Evolutionary conservation across 30 jellyfish, hydroid and myxozoan genomes (phyloP), one percentile per base, ranked within the genome.

Genomic region (Sanderia malayensis): DNA sequence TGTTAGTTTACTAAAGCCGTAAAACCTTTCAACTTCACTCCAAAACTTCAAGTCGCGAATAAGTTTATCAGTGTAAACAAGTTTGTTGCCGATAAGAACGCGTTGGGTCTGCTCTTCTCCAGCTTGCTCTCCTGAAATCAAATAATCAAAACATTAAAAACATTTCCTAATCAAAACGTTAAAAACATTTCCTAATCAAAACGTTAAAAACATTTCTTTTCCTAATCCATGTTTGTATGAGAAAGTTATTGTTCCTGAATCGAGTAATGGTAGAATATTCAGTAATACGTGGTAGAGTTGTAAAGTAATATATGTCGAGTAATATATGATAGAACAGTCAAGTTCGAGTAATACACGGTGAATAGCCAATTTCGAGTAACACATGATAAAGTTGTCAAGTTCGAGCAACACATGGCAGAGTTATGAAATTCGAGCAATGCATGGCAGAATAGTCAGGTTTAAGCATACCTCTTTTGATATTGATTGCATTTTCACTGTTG

Each of bases 21-120:
- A 3, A 13, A 80, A 89, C 97, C 94, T 63, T 55, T 83, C 92
- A 0, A 90, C 98, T 65, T 90, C 98, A 0, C 81, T 70, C 94
- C 95, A 90, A 84, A 90, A 90, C 4, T 76, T 34, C 58, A 90
- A 58, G 61, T 90, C 98, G n/a, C 67, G 79, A 9, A 90, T 72
- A 27, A 90, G 93, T 55, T 80, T 83, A 26, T 70, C 94, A 0
- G 95, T 90, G 71, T 75, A 49, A 19, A 90, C 83, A 15, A 82
- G 84, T 71, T 83, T 90, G 76, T 68, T 79, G 44, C 81, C 76
- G 20, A 90, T 73, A 41, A 79, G 46, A 45, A 82, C 70, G n/a
- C 78, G 45, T 18, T 86, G 86, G 0, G 94, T 77, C 37, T 55
- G 44, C 21, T 67, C 83, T 31, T 57, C 80, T 28, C 80, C 80